These are phyloP conservation scores for Parotocinclus haroldoi DNA, from an alignment of 2,797 vertebrate genomes.

Conservation along the genomic window DNA sequence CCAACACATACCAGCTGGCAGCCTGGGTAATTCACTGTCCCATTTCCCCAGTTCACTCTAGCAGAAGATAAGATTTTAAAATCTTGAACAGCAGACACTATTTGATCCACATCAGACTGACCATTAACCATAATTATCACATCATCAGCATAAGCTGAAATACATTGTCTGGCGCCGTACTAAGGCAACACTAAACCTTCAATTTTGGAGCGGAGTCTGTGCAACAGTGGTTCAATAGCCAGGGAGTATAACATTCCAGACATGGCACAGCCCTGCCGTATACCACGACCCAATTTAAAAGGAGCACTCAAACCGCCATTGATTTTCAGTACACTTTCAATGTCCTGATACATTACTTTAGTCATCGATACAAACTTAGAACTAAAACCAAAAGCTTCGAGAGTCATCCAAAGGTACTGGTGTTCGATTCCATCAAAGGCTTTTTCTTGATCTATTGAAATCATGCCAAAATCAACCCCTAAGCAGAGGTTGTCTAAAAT, in stretches of 20 bases:
- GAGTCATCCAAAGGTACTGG: neutral
- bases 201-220: too few species aligned
- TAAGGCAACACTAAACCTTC: too few species aligned
- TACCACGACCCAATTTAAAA: neutral
- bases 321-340: neutral
- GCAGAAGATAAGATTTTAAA: neutral
- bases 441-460: constrained; percentile 7
- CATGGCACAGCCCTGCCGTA: neutral
- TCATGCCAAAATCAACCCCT: neutral
- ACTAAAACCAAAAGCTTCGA: neutral
- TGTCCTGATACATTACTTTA: neutral
- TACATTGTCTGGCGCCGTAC: too few species aligned
- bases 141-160: neutral
- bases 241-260: neutral
- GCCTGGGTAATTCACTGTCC: neutral
- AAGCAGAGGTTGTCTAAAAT: neutral
- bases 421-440: too few species aligned
- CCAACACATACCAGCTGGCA: neutral
- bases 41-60: neutral
- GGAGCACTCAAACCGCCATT: neutral
- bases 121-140: neutral
- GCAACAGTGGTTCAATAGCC: too few species aligned
- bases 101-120: neutral
- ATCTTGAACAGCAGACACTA: neutral
- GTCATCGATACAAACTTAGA: neutral